These are phyloP conservation scores for Danaus chrysippus DNA, from an alignment of 2,888 invertebrate genomes.

Conservation along the genomic window DNA sequence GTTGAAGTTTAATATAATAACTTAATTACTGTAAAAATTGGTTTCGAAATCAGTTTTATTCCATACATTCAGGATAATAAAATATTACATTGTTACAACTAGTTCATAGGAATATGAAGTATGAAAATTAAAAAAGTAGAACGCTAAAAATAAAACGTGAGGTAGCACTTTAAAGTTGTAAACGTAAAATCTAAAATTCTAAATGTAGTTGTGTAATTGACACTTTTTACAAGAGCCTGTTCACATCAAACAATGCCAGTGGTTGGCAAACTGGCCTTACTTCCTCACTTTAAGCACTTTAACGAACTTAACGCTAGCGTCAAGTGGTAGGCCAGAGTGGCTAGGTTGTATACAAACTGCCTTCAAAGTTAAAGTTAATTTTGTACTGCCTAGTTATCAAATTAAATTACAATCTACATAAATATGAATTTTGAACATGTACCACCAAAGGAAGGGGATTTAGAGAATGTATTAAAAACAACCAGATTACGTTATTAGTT, in stretches of 20 bases:
- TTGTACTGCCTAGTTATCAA: conserved; percentile 3
- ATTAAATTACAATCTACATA: neutral
- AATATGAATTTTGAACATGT: neutral
- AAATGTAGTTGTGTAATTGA: conserved; percentile 20
- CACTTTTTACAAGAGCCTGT: conserved; percentile 25
- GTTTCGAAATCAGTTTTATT: too few species aligned
- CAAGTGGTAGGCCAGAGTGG: conserved; percentile 16
- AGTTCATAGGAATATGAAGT: neutral
- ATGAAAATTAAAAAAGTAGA: neutral
- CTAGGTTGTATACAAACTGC: conserved; percentile 17
- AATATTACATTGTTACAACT: too few species aligned
- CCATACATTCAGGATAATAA: too few species aligned
- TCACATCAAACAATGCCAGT: conserved; percentile 31
- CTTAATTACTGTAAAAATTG: too few species aligned
- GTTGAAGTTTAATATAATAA: too few species aligned
- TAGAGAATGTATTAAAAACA: too few species aligned
- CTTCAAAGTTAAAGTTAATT: conserved; percentile 13
- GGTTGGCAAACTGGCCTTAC: conserved; percentile 19
- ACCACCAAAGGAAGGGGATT: too few species aligned
- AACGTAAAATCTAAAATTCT: conserved; percentile 15
- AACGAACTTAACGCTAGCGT: conserved; percentile 15
- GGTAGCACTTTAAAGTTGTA: neutral
- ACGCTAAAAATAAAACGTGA: neutral
- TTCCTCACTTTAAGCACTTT: conserved; percentile 24
- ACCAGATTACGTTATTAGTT: too few species aligned